phyloP scores from a whole-genome alignment of 2,113 vertebrate species.

The Piliocolobus tephrosceles region DNA sequence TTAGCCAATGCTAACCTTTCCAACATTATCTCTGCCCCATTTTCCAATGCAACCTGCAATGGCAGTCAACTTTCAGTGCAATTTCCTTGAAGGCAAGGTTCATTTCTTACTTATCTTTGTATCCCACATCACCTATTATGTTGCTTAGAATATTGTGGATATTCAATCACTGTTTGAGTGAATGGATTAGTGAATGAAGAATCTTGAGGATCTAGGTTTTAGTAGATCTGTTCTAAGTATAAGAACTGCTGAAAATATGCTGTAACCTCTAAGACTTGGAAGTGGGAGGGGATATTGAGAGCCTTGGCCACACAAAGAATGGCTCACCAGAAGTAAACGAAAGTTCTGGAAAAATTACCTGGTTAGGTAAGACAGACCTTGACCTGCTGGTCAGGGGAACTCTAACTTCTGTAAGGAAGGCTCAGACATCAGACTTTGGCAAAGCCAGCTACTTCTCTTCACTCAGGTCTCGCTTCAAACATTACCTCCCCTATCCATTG shows the following conservation, averaged over 20 bases:
- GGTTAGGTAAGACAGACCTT: neutral
- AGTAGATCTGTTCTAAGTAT: neutral
- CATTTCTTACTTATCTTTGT: neutral
- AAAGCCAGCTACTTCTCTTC: neutral
- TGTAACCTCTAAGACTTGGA: neutral
- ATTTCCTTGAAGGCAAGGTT: neutral
- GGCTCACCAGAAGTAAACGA: neutral
- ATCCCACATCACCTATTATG: neutral
- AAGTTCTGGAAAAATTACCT: neutral
- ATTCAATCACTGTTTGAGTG: neutral
- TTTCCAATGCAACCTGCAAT: neutral
- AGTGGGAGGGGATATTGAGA: neutral
- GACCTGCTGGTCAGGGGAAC: no score
- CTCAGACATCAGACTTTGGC: neutral
- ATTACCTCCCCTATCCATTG: neutral
- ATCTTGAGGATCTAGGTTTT: neutral
- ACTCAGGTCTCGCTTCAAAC: neutral
- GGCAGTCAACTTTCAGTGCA: neutral
- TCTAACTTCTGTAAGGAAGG: neutral
- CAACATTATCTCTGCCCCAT: neutral
- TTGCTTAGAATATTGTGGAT: neutral
- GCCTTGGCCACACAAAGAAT: neutral
- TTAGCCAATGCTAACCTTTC: neutral
- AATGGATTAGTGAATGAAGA: neutral
- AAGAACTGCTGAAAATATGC: neutral